Percentiles rank a stretch among this genome's conserved stretches.
phyloP scores from a whole-genome alignment of 92 coral and sea anemone species.

The Epizoanthus ramosus region DNA sequence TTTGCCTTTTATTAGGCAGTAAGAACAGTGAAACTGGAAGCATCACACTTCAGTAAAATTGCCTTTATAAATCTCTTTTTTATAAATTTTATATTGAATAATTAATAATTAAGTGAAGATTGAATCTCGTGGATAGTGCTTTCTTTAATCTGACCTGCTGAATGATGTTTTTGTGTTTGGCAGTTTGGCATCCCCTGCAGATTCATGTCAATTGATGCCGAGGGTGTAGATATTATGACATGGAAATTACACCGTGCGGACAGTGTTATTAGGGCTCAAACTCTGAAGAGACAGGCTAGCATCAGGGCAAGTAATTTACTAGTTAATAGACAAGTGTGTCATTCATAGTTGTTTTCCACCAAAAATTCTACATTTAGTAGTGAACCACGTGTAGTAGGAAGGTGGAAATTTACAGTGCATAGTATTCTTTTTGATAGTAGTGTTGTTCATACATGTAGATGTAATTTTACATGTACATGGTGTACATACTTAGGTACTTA shows the following conservation, averaged over 20 bases:
- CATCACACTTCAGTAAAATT: constrained; percentile 25
- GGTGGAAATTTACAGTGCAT: no score
- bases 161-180: constrained; percentile 54
- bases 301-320: constrained; percentile 79
- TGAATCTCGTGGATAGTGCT: background rate
- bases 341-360: background rate
- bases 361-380: background rate
- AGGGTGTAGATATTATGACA: constrained; percentile 80
- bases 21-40: constrained; percentile 31
- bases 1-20: no score
- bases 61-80: background rate
- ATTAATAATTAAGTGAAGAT: background rate
- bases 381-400: no score
- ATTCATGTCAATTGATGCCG: constrained; percentile 87
- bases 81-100: no score
- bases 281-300: constrained; percentile 77
- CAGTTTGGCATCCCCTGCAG: constrained; percentile 93
- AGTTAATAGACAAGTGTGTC: background rate
- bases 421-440: no score
- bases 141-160: constrained; percentile 31
- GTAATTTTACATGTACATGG: no score
- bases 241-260: constrained; percentile 77
- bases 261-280: constrained; percentile 61
- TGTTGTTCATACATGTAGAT: no score
- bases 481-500: background rate